Percentiles rank a stretch among this genome's conserved stretches.
Evolutionary conservation across 2,113 vertebrate species (phyloP).

Genomic region (Dicaeum eximium): DNA sequence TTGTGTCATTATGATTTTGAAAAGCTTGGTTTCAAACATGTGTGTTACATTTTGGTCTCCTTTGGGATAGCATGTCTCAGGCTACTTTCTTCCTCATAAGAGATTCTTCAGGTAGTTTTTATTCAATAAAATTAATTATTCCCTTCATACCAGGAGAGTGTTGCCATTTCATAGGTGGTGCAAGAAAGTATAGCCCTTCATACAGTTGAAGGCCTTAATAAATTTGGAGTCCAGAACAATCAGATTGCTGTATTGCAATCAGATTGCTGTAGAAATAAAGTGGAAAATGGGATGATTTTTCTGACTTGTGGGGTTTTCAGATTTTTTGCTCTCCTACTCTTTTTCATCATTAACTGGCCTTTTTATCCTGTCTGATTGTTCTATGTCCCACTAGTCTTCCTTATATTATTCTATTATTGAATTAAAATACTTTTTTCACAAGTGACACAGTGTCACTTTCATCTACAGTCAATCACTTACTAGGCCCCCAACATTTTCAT

Average conservation of each 20-base stretch:
- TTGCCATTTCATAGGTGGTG: background rate
- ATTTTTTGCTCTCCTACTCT: background rate
- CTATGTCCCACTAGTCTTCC: background rate
- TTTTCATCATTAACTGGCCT: background rate
- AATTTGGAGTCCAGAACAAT: background rate
- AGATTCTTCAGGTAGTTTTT: background rate
- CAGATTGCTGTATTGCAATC: background rate
- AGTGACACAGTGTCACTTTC: background rate
- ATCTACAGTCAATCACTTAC: background rate
- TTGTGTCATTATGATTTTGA: background rate
- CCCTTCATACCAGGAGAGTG: background rate
- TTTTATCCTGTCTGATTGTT: background rate
- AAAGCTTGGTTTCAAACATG: background rate
- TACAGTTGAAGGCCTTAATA: background rate
- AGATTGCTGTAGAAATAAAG: background rate
- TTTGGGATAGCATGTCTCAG: background rate
- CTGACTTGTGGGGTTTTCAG: background rate
- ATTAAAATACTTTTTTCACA: background rate
- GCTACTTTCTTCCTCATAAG: background rate
- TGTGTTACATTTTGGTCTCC: background rate
- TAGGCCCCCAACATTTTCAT: background rate
- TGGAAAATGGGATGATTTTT: background rate
- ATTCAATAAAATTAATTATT: background rate
- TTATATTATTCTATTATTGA: background rate
- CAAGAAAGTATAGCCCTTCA: fast-evolving